A percentile compares a stretch with the other conserved stretches of the same genome.
Conservation (phyloP, 2,888 invertebrate genomes). For the Chrysomela aeneicollis region DNA sequence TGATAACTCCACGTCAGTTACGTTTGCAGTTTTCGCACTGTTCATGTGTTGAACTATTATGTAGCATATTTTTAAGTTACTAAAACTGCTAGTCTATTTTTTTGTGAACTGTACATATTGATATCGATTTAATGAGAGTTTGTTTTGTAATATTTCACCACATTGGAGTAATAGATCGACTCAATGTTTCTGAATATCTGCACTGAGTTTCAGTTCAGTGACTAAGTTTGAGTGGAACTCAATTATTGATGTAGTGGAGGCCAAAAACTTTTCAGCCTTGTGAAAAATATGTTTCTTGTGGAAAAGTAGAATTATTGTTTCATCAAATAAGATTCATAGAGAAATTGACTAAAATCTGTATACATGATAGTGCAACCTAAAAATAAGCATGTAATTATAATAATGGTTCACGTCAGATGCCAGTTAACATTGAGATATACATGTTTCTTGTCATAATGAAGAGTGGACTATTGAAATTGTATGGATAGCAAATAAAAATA, state of each 20-base stretch:
- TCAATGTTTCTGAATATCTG: constrained; percentile 18
- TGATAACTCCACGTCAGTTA: constrained; percentile 29
- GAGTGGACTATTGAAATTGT: neutral
- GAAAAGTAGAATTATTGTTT: neutral
- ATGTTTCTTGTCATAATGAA: neutral
- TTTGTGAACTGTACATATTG: constrained; percentile 40
- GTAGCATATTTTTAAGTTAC: constrained; percentile 39
- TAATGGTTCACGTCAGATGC: neutral
- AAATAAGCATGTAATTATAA: neutral
- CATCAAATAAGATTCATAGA: neutral
- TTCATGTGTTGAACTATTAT: constrained; percentile 23
- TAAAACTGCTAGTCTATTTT: constrained; percentile 46
- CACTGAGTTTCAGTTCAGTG: neutral
- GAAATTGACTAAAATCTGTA: neutral
- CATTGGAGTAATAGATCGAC: constrained; percentile 36
- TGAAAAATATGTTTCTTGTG: neutral
- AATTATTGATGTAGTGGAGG: neutral
- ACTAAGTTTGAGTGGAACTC: neutral
- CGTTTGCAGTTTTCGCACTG: constrained; percentile 17
- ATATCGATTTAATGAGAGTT: constrained; percentile 37
- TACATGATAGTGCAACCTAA: neutral
- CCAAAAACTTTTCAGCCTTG: neutral
- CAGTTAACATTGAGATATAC: neutral
- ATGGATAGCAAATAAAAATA: neutral
- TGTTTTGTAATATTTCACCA: constrained; percentile 33